phyloP scores from a whole-genome alignment of 2,797 vertebrate genomes.

The Xenentodon cancila region DNA sequence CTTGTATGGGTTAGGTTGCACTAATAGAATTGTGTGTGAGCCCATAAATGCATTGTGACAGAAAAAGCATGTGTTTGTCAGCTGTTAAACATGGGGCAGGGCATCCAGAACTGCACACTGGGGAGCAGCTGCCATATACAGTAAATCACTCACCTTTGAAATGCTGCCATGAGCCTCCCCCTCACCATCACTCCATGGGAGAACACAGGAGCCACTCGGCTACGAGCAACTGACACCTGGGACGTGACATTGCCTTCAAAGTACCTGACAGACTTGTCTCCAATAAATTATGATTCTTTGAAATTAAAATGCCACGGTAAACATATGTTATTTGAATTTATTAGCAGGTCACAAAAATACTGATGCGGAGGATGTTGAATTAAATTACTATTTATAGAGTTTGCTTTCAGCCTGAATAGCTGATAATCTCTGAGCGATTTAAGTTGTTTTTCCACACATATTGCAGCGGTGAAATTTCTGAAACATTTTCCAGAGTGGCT shows the following conservation, averaged over 20 bases:
- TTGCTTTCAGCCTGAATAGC: not conserved
- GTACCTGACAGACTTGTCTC: constrained; percentile 10
- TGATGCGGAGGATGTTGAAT: not conserved
- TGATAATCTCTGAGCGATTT: not conserved
- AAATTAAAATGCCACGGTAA: not conserved
- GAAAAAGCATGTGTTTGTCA: constrained; percentile 78
- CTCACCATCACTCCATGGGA: constrained; percentile 40
- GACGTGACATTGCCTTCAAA: constrained; percentile 31
- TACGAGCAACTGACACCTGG: constrained; percentile 39
- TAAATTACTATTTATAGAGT: too few species aligned
- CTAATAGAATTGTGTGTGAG: constrained; percentile 75
- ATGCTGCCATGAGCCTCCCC: constrained; percentile 60
- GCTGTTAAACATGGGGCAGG: constrained; percentile 70
- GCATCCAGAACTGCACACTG: constrained; percentile 60
- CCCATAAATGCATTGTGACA: constrained; percentile 72
- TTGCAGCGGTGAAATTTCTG: not conserved
- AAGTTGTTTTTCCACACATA: not conserved
- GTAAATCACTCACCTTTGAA: constrained; percentile 79
- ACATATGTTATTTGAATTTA: not conserved
- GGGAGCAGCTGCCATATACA: constrained; percentile 77
- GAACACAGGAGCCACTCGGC: constrained; percentile 47
- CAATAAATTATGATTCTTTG: constrained; percentile 1
- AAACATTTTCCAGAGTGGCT: not conserved
- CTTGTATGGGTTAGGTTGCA: constrained; percentile 64
- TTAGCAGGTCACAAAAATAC: not conserved